A percentile compares a stretch with the other conserved stretches of the same genome.
These are phyloP conservation scores for Sebastes glaucus DNA, from an alignment of 2,797 vertebrate genomes.

Conservation along the genomic window DNA sequence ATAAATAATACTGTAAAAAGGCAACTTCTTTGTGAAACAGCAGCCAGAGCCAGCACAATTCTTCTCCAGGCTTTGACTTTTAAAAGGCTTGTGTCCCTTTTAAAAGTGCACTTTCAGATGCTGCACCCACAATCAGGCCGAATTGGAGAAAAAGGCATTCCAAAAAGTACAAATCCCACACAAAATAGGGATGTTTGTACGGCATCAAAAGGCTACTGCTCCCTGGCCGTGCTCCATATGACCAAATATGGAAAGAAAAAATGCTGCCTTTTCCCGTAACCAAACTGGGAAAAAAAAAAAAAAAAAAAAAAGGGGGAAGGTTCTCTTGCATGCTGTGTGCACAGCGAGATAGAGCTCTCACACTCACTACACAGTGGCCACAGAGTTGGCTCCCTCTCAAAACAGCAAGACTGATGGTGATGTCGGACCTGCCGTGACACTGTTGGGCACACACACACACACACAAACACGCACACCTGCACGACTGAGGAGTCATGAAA, in stretches of 20 bases:
- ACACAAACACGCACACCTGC: conserved; percentile 59
- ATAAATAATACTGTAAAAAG: conserved; percentile 66
- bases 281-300: conserved; percentile 74
- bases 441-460: neutral
- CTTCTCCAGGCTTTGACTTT: conserved; percentile 42
- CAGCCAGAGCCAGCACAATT: conserved; percentile 28
- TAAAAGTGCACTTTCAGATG: conserved; percentile 64
- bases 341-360: conserved; percentile 81
- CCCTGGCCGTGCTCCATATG: conserved; percentile 84
- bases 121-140: conserved; percentile 69
- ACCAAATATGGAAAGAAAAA: conserved; percentile 89
- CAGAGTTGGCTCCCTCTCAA: conserved; percentile 66
- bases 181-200: conserved; percentile 83
- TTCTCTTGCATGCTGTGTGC: conserved; percentile 80
- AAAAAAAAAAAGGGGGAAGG: conserved; percentile 39
- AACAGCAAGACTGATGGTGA: conserved; percentile 71
- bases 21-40: conserved; percentile 34
- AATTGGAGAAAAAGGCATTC: conserved; percentile 68
- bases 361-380: conserved; percentile 70
- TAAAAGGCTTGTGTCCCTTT: conserved; percentile 56
- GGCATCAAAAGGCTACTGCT: conserved; percentile 85
- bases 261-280: conserved; percentile 87
- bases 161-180: conserved; percentile 76
- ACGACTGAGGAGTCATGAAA: conserved; percentile 33
- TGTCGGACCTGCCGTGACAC: conserved; percentile 46